phyloP scores from a whole-genome alignment of 2,113 vertebrate genomes.

The Anhinga rufa region DNA sequence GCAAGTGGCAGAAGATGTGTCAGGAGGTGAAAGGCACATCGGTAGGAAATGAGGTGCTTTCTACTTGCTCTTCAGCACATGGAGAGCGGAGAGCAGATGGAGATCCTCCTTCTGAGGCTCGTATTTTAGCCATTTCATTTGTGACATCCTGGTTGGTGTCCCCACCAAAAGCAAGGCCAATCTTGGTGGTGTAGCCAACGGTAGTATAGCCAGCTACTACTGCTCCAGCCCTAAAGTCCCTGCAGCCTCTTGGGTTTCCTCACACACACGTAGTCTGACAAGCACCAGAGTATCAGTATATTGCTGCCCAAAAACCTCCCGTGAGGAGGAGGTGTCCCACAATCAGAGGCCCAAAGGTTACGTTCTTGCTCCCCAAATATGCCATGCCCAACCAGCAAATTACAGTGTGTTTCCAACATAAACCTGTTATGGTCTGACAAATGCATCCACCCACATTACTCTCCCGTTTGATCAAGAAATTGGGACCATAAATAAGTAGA shows the following conservation, averaged over 20 bases:
- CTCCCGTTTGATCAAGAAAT: neutral
- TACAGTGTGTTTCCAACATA: neutral
- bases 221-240: neutral
- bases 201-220: neutral
- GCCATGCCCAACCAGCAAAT: neutral
- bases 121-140: neutral
- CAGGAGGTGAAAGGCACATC: neutral
- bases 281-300: neutral
- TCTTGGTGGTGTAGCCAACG: neutral
- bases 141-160: neutral
- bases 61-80: neutral
- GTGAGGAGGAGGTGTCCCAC: neutral
- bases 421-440: neutral
- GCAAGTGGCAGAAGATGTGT: neutral
- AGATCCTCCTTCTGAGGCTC: neutral
- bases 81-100: neutral
- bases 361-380: neutral
- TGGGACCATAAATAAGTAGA: neutral
- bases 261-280: neutral
- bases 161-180: neutral
- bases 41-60: neutral
- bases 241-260: neutral
- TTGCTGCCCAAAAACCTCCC: neutral
- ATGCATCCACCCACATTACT: neutral
- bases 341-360: neutral